A percentile compares a stretch with the other conserved stretches of the same genome.
These are phyloP conservation scores for Platyrinchus mystaceus DNA, from an alignment of 2,797 vertebrate species.

Conservation along the genomic window DNA sequence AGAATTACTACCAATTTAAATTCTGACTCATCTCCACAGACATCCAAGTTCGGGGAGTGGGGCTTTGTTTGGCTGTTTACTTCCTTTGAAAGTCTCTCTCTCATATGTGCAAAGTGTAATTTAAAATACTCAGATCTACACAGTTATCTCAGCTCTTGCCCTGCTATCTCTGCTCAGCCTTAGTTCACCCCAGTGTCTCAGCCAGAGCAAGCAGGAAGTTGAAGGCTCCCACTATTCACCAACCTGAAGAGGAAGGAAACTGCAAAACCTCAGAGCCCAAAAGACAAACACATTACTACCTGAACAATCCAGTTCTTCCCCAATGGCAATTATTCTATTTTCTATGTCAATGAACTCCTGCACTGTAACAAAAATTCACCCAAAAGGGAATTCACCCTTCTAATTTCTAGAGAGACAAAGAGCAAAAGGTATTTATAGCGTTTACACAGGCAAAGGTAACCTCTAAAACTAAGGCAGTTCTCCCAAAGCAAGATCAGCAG, in stretches of 20 bases:
- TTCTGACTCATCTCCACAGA: not conserved
- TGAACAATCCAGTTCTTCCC: not conserved
- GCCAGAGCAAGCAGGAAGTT: not conserved
- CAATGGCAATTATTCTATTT: not conserved
- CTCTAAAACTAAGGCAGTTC: not conserved
- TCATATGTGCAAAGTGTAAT: not conserved
- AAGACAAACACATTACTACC: not conserved
- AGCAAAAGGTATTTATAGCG: not conserved
- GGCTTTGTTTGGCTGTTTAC: not conserved
- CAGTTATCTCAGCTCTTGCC: not conserved
- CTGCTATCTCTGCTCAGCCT: not conserved
- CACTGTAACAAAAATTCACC: not conserved
- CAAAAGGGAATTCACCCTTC: not conserved
- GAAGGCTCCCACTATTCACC: not conserved
- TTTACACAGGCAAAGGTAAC: not conserved
- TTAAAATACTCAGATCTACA: not conserved
- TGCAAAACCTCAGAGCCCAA: not conserved
- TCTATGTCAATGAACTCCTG: not conserved
- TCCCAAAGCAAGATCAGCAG: not conserved
- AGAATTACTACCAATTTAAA: not conserved
- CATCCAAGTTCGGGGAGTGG: rapidly evolving
- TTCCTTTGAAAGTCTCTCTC: not conserved
- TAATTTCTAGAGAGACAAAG: not conserved
- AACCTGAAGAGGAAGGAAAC: not conserved
- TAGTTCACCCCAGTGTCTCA: not conserved